These are phyloP conservation scores for Thamnophis elegans DNA, from an alignment of 2,797 vertebrate species.

Conservation along the genomic window DNA sequence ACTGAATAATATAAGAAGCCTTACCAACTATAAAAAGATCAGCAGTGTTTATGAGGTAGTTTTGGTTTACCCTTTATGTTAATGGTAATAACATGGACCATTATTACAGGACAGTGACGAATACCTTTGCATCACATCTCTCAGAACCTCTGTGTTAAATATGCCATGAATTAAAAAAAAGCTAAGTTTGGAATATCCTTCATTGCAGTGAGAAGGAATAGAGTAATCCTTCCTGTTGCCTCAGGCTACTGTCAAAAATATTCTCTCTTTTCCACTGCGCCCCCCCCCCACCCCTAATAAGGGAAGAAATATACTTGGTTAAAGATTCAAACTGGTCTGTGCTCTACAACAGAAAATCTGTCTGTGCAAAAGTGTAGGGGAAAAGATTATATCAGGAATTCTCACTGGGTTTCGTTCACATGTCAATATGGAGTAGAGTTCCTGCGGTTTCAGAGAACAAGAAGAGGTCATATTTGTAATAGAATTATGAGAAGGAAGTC, in stretches of 20 bases:
- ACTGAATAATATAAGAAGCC: neutral
- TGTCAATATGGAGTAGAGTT: accelerated
- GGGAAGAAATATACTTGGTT: constrained; percentile 19
- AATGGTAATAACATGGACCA: neutral
- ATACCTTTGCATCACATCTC: neutral
- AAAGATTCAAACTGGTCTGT: neutral
- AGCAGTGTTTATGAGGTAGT: neutral
- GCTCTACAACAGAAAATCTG: neutral
- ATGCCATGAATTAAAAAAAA: constrained; percentile 7
- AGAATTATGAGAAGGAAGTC: neutral
- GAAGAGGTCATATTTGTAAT: constrained; percentile 6
- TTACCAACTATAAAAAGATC: neutral
- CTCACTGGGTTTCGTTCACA: neutral
- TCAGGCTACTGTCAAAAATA: constrained; percentile 37
- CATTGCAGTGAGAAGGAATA: constrained; percentile 19
- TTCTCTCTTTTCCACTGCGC: constrained; percentile 7
- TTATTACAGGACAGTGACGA: constrained; percentile 9
- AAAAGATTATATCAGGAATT: neutral
- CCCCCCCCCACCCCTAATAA: neutral
- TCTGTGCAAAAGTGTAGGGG: constrained; percentile 8
- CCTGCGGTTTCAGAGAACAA: accelerated
- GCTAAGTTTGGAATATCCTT: constrained; percentile 29
- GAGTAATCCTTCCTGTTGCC: constrained; percentile 24
- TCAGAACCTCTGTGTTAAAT: constrained; percentile 9
- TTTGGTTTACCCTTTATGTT: neutral